Percentiles rank a stretch among this genome's conserved stretches.
Evolutionary conservation across 2,113 vertebrate species (phyloP).

Genomic region (Dipodomys merriami): DNA sequence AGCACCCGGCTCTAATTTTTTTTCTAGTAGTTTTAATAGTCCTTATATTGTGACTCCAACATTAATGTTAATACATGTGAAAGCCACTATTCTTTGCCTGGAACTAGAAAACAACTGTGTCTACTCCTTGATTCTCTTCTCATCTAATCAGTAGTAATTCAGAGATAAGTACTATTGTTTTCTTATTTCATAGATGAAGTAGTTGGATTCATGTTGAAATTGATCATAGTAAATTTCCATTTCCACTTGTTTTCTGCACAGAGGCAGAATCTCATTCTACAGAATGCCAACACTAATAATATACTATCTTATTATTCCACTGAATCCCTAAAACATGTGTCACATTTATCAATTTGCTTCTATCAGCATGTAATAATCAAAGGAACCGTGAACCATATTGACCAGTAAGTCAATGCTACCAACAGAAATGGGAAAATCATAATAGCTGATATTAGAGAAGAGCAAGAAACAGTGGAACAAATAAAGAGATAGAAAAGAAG

Average conservation of each 20-base stretch:
- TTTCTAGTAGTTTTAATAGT: not conserved
- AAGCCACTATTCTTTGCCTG: not conserved
- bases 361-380: conserved; percentile 46
- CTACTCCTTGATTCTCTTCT: too few species aligned
- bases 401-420: conserved; percentile 52
- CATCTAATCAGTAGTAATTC: too few species aligned
- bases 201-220: too few species aligned
- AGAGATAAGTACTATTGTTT: not conserved
- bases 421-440: conserved; percentile 2
- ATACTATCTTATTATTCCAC: not conserved
- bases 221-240: not conserved
- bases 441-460: not conserved
- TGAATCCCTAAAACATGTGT: conserved; percentile 42
- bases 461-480: not conserved
- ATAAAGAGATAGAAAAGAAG: not conserved
- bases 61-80: not conserved
- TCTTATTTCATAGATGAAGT: not conserved
- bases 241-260: conserved; percentile 13
- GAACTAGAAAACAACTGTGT: not conserved
- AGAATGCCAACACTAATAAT: conserved; percentile 12
- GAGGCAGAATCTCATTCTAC: conserved; percentile 39
- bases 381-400: conserved; percentile 36
- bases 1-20: not conserved
- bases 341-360: conserved; percentile 55
- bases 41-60: not conserved